Percentiles rank a stretch among this genome's conserved stretches.
Evolutionary conservation across 2,113 vertebrate species (phyloP).

Genomic region (Psilopsiagon aymara): DNA sequence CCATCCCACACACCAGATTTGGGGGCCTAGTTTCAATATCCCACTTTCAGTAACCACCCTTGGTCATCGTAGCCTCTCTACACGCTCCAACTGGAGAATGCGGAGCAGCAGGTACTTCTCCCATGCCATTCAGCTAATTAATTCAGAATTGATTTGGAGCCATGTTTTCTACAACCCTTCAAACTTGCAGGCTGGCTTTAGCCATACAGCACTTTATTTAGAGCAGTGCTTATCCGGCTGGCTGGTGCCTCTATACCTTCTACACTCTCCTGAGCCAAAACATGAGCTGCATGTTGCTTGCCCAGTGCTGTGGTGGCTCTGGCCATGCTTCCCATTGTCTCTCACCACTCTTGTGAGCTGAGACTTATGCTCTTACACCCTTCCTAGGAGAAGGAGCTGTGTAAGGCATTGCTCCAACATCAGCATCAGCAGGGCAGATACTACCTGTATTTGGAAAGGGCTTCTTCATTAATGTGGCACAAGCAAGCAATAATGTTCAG

Average conservation of each 20-base stretch:
- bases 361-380: not conserved
- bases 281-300: rapidly evolving
- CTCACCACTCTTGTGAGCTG: not conserved
- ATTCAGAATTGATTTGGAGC: not conserved
- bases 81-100: not conserved
- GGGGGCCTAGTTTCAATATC: not conserved
- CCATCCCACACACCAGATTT: not conserved
- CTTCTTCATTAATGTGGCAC: not conserved
- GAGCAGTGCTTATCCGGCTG: not conserved
- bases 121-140: not conserved
- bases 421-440: rapidly evolving
- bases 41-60: not conserved
- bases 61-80: not conserved
- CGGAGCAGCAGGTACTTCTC: rapidly evolving
- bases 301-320: not conserved
- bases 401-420: not conserved
- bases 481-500: not conserved
- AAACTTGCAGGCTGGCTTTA: not conserved
- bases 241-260: not conserved
- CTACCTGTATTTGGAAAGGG: not conserved
- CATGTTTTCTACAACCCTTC: not conserved
- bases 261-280: not conserved
- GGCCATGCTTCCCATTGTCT: not conserved
- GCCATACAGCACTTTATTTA: not conserved
- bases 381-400: not conserved